Conservation (phyloP, 2,797 vertebrate genomes). For the Aulostomus chinensis region DNA sequence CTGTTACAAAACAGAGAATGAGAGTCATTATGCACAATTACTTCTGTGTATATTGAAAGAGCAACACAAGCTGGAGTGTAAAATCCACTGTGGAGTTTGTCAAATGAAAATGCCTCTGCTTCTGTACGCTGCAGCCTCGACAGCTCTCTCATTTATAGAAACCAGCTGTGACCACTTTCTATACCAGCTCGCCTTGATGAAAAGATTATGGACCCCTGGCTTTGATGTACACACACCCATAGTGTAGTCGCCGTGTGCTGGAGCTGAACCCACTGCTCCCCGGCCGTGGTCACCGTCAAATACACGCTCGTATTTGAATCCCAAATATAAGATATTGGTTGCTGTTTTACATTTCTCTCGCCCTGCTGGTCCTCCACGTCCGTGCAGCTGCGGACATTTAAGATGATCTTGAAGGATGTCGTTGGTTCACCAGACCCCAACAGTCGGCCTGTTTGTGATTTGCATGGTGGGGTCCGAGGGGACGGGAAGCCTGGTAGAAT, state of each 20-base stretch:
- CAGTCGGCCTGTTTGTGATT: conserved; percentile 61
- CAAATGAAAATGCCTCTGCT: conserved; percentile 47
- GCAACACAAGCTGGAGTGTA: conserved; percentile 20
- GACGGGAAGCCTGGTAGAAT: conserved; percentile 57
- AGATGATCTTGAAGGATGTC: conserved; percentile 37
- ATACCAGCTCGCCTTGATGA: conserved; percentile 53
- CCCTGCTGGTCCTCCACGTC: conserved; percentile 15
- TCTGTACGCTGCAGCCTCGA: conserved; percentile 25
- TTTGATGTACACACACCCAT: conserved; percentile 61
- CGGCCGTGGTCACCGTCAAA: background rate
- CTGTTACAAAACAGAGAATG: too few relatives aligned
- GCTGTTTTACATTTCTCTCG: conserved; percentile 51
- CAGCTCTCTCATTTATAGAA: conserved; percentile 48
- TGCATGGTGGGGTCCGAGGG: conserved; percentile 47
- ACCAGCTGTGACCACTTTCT: conserved; percentile 66
- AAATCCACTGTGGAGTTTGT: conserved; percentile 17
- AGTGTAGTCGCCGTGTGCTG: conserved; percentile 35
- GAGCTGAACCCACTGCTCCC: conserved; percentile 15
- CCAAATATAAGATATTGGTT: conserved; percentile 45
- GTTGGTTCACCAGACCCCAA: conserved; percentile 47
- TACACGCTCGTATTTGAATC: too few relatives aligned
- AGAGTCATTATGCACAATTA: too few relatives aligned
- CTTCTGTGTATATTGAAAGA: conserved; percentile 42
- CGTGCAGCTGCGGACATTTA: conserved; percentile 66
- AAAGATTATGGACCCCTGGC: conserved; percentile 59